A percentile compares a stretch with the other conserved stretches of the same genome.
Conservation (phyloP, 2,113 vertebrate genomes). For the Oreocharis arfaki region DNA sequence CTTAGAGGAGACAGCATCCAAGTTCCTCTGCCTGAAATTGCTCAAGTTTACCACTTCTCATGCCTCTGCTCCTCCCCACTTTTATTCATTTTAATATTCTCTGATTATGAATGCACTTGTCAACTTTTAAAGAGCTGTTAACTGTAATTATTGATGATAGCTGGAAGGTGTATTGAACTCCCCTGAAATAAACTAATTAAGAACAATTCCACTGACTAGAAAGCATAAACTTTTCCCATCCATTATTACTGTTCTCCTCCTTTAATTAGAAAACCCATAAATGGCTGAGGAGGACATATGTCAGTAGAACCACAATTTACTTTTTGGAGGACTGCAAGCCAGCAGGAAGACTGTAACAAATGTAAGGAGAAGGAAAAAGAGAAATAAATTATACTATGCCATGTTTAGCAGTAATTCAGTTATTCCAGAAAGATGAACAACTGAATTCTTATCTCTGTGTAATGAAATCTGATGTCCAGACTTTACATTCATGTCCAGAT, state of each 20-base stretch:
- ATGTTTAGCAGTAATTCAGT: neutral
- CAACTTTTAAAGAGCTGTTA: neutral
- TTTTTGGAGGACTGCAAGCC: neutral
- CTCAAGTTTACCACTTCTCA: neutral
- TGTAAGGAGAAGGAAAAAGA: neutral
- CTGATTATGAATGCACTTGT: neutral
- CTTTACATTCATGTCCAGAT: neutral
- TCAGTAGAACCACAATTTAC: neutral
- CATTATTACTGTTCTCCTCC: neutral
- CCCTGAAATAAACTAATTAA: conserved; percentile 29
- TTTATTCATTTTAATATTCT: neutral
- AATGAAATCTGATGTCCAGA: neutral
- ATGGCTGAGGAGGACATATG: neutral
- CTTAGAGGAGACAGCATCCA: neutral
- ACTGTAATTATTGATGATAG: neutral
- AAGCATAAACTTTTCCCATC: neutral
- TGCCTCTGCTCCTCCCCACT: neutral
- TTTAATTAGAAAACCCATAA: neutral
- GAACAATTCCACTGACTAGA: neutral
- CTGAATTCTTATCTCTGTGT: neutral
- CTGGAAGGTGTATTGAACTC: neutral
- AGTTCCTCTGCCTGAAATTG: neutral
- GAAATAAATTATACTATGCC: neutral
- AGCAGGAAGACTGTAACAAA: neutral
- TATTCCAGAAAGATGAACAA: neutral